A percentile compares a stretch with the other conserved stretches of the same genome.
These are phyloP conservation scores for Camarhynchus parvulus DNA, from an alignment of 2,113 vertebrate species.

Conservation along the genomic window DNA sequence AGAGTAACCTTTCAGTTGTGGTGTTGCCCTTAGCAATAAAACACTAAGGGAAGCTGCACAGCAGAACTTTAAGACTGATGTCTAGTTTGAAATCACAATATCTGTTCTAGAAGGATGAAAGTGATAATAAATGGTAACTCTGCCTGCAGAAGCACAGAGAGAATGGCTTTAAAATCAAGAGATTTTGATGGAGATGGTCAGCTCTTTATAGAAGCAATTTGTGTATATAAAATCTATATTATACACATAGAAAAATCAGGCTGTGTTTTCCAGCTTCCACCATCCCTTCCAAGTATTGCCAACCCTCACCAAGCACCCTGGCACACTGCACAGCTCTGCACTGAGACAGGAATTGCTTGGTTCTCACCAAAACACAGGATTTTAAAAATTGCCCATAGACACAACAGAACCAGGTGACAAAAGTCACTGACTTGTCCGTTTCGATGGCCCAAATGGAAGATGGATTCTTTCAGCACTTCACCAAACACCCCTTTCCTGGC, in stretches of 20 bases:
- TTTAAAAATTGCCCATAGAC: neutral
- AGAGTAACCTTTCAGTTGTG: neutral
- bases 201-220: neutral
- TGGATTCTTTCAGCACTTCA: neutral
- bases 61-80: neutral
- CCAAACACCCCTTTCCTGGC: neutral
- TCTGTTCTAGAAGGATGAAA: neutral
- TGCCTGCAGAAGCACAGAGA: neutral
- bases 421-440: neutral
- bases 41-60: neutral
- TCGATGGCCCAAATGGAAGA: neutral
- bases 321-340: neutral
- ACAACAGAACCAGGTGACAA: neutral
- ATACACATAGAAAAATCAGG: neutral
- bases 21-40: neutral
- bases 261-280: neutral
- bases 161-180: neutral
- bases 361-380: neutral
- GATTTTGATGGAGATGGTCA: neutral
- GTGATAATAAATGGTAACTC: neutral
- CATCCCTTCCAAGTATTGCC: neutral
- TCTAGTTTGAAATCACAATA: neutral
- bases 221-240: neutral
- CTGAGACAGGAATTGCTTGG: neutral
- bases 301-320: neutral